Base-by-base conservation (phyloP, 2,797 vertebrate species). In the Etheostoma nigrum region DNA sequence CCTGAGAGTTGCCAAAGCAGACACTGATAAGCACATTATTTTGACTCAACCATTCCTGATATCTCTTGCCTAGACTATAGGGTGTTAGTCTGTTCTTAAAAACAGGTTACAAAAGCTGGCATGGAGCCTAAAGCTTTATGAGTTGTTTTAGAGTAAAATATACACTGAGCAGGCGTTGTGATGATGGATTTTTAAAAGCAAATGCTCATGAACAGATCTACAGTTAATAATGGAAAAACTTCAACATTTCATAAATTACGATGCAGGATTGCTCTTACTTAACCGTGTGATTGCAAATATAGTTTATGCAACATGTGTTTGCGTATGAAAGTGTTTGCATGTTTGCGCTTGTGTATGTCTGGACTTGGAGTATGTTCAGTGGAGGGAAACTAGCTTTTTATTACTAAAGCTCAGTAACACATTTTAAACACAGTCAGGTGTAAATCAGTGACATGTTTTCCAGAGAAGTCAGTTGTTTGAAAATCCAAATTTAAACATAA, bases 21-120 rank as follows among this genome's bases (percentile, higher is more conserved):
- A 47, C 72, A 44, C 54, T 42, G 76, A 88, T 82, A 86, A 86
- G 69, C 58, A 66, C 58, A 15, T 79, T 83, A 70, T 82, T 67
- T 60, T 71, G 68, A 58, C 57, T 69, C 59, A 49, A 27, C 74
- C 74, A 9, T 68, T 72, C 57, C 66, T 42, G 65, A 65, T 16
- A 13, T 48, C 60, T 60, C 6, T 15, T 30, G 30, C 57, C 42
- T 42, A 52, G 65, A 82, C 66, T 51, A 60, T 13, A 74, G 71
- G 57, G 45, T 79, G 78, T 67, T 48, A 47, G 53, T 68, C 45
- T 69, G 55, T 57, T 69, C 67, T 77, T 65, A 36, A 73, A 71
- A 70, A 59, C 14, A 33, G 6, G 25, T 67, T 78, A 49, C 27
- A 58, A 42, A 67, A 60, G 68, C 55, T 82, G 86, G 70, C 78